Conservation (phyloP, 2,888 invertebrate species). For the Exephanes ischioxanthus region DNA sequence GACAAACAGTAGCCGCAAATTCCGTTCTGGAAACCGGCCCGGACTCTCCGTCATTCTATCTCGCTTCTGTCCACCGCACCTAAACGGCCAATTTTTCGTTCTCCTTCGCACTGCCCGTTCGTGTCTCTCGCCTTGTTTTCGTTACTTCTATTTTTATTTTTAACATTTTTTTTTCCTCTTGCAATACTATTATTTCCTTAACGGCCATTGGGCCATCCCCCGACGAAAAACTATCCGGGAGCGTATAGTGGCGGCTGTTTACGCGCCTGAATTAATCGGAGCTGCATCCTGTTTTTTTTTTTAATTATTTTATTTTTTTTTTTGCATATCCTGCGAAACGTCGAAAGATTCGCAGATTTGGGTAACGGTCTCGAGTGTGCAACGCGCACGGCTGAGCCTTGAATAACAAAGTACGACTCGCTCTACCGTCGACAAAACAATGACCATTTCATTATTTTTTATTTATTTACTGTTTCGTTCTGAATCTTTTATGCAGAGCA, state of each 20-base stretch:
- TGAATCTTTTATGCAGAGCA: too few relatives aligned
- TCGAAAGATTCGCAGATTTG: neutral
- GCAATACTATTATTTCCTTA: neutral
- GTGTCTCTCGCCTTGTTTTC: slow-evolving; percentile 5
- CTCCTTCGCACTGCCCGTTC: neutral
- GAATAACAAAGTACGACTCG: neutral
- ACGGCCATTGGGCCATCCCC: neutral
- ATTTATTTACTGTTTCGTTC: neutral
- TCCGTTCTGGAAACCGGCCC: slow-evolving; percentile 43
- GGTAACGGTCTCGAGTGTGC: neutral
- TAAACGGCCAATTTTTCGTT: neutral
- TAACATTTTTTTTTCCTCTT: too few relatives aligned
- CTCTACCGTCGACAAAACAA: too few relatives aligned
- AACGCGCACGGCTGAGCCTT: neutral
- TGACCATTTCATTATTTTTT: neutral
- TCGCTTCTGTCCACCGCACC: neutral
- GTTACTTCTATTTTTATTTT: neutral
- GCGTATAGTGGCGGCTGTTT: neutral
- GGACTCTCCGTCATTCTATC: slow-evolving; percentile 8
- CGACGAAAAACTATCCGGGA: neutral
- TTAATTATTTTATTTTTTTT: neutral
- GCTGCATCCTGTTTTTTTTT: slow-evolving; percentile 24
- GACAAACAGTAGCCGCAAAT: slow-evolving; percentile 66
- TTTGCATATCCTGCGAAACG: neutral
- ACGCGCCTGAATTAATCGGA: slow-evolving; percentile 28